Percentiles rank a stretch among this genome's conserved stretches.
Conservation (phyloP, 2,113 vertebrate genomes). For the Acanthochromis polyacanthus region DNA sequence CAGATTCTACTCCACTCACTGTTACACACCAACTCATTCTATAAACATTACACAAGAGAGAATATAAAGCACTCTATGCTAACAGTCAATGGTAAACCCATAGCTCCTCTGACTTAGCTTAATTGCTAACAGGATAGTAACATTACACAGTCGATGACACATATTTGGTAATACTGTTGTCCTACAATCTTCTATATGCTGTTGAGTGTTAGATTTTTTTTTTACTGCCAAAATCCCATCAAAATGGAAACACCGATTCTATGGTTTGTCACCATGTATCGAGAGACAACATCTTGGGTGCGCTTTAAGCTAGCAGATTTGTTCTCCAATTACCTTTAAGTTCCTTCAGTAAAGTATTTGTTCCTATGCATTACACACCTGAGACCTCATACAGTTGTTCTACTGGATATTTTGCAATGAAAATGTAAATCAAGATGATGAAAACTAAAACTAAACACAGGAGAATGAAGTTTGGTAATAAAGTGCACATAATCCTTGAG, state of each 20-base stretch:
- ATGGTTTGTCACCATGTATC: no score
- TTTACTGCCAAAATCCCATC: neutral
- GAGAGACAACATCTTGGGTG: no score
- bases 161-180: neutral
- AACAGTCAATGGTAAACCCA: neutral
- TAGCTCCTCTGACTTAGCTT: no score
- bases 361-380: neutral
- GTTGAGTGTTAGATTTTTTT: no score
- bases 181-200: neutral
- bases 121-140: no score
- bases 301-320: no score
- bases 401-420: no score
- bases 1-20: neutral
- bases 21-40: neutral
- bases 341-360: neutral
- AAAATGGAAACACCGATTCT: neutral
- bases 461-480: neutral
- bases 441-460: neutral
- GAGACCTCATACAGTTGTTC: neutral
- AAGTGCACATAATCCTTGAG: slow-evolving; percentile 16
- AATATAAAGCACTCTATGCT: neutral
- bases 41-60: neutral
- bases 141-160: no score
- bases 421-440: neutral
- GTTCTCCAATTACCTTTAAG: no score